Evolutionary conservation across 2,888 invertebrate genomes (phyloP), one percentile per base, ranked within the genome.

Genomic region (Pegoplata infirma): DNA sequence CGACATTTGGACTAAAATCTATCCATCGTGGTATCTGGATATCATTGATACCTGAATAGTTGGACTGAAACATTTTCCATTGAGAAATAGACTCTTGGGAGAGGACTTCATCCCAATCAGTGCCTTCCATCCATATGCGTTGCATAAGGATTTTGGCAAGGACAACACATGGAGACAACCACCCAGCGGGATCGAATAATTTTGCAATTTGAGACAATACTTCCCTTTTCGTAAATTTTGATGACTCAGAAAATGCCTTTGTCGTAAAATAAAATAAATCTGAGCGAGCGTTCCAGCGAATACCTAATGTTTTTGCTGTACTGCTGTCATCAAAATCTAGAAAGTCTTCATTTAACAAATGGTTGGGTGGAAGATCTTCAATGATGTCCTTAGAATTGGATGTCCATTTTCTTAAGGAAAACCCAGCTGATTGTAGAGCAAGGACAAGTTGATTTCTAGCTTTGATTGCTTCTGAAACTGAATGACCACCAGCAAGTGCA

Each of bases 401-500:
- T 19, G 53, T 23, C 66, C 66, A 56, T 32, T 32, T 32, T 32
- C 32, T 32, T 8, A 32, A 8, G 5, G 32, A 32, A 47, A 56
- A 73, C 4, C 3, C n/a, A n/a, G 67, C 56, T 5, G 58, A 63
- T 14, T 12, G 3, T 7, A 75, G 23, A 23, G 71, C 40, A 1
- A 14, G 8, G 8, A 23, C 53, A 14, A 76, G 49, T 17, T 71
- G 36, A 5, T 64, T 7, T 3, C 36, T 17, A 14, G 69, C 44
- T 1, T 19, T 17, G 2, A 72, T 16, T 10, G 71, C 64, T n/a
- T 75, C 61, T 0, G 46, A 55, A 64, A 36, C 44, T 3, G 66
- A 55, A 25, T 80, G 69, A 17, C 17, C 55, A 5, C 81, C 77
- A 6, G 67, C 76, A 5, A 81, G 40, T 2, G 73, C 36, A 21